A percentile compares a stretch with the other conserved stretches of the same genome.
These are phyloP conservation scores for Rhynchonycteris naso DNA, from an alignment of 2,797 vertebrate genomes.

Conservation along the genomic window DNA sequence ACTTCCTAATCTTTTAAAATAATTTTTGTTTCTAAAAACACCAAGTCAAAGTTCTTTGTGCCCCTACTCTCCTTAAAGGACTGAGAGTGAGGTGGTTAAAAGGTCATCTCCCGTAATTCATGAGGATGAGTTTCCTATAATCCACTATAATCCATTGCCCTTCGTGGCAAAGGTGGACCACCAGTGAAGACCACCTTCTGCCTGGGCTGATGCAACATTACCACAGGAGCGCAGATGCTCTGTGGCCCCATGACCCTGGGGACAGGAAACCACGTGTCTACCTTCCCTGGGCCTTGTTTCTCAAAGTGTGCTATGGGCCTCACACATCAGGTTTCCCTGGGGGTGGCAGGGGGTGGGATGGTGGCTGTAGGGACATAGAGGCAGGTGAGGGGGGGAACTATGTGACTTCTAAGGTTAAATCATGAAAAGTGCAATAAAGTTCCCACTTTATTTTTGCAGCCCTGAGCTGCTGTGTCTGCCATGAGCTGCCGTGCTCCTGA, in stretches of 20 bases:
- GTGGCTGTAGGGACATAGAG: neutral
- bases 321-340: fast-evolving
- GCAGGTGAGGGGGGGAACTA: fast-evolving
- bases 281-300: neutral
- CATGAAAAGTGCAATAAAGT: neutral
- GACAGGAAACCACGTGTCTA: neutral
- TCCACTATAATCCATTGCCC: neutral
- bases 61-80: neutral
- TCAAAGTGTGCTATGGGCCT: neutral
- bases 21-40: conserved; percentile 33
- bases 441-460: neutral
- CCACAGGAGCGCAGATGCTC: neutral
- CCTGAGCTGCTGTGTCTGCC: neutral
- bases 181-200: neutral
- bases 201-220: neutral
- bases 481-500: neutral
- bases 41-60: neutral
- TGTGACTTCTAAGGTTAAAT: neutral
- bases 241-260: neutral
- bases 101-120: neutral
- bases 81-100: neutral
- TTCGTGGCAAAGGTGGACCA: fast-evolving
- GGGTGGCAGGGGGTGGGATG: no score
- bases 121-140: neutral
- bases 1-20: neutral